Percentiles rank a stretch among this genome's conserved stretches.
These are phyloP conservation scores for Brachionus koreanus DNA, from an alignment of 1,140 invertebrate genomes.

Conservation along the genomic window DNA sequence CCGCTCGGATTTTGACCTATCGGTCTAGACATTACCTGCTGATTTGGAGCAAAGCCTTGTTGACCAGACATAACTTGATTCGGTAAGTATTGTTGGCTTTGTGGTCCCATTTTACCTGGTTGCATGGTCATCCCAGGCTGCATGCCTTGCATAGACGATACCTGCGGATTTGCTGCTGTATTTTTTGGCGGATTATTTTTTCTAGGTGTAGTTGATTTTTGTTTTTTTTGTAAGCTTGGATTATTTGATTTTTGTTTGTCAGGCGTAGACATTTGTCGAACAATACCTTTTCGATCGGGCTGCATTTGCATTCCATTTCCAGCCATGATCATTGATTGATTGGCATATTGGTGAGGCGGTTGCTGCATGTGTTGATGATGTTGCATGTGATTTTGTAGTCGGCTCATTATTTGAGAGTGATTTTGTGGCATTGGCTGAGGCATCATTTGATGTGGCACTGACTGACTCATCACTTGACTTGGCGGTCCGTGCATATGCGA, in stretches of 20 bases:
- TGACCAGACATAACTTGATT: not conserved
- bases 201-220: constrained; percentile 26
- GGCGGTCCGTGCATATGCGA: not conserved
- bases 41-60: not conserved
- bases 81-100: not conserved
- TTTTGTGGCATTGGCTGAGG: not conserved
- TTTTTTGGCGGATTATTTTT: not conserved
- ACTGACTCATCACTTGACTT: not conserved
- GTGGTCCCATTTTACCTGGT: not conserved
- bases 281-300: not conserved
- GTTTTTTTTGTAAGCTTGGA: not conserved
- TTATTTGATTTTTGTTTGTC: not conserved
- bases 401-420: not conserved
- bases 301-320: not conserved
- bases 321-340: not conserved
- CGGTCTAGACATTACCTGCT: not conserved
- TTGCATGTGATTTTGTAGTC: constrained; percentile 19
- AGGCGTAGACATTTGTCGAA: constrained; percentile 1
- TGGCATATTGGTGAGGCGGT: not conserved
- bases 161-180: constrained; percentile 2
- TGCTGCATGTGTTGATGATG: constrained; percentile 9
- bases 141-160: not conserved
- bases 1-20: not conserved
- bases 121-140: not conserved
- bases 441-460: not conserved